phyloP scores from a whole-genome alignment of 2,888 invertebrate genomes.

The Oligia latruncula region DNA sequence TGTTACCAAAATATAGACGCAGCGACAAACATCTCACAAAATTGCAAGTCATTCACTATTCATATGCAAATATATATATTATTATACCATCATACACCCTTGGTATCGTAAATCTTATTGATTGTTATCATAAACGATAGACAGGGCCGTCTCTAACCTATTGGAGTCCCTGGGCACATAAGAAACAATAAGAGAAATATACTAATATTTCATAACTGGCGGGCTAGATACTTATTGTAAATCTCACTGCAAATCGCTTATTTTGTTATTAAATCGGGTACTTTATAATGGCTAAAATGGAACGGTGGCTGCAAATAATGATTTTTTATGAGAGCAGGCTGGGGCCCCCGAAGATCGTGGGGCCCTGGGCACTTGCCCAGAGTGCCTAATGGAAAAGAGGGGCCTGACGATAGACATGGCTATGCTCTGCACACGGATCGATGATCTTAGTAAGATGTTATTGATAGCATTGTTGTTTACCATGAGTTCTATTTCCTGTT shows the following conservation, averaged over 20 bases:
- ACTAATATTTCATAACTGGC: too few species aligned
- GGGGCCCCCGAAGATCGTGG: too few species aligned
- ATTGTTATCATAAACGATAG: constrained; percentile 32
- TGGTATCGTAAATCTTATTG: constrained; percentile 19
- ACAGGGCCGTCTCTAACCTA: not conserved
- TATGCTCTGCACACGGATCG: not conserved
- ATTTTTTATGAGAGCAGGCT: too few species aligned
- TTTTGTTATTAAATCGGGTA: too few species aligned
- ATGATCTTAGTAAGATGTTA: not conserved
- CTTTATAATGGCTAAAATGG: too few species aligned
- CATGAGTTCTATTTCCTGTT: not conserved
- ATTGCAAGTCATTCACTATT: constrained; percentile 24
- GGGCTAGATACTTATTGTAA: too few species aligned
- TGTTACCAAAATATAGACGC: not conserved
- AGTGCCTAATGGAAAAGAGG: too few species aligned
- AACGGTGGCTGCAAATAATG: too few species aligned
- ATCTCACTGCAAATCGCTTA: too few species aligned
- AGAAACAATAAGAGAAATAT: too few species aligned
- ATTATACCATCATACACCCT: constrained; percentile 13
- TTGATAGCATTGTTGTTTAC: not conserved
- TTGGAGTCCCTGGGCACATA: too few species aligned
- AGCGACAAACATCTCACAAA: constrained; percentile 2
- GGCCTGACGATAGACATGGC: not conserved
- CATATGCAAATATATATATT: constrained; percentile 38
- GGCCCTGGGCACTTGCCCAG: too few species aligned